phyloP scores from a whole-genome alignment of 2,113 vertebrate genomes.

The Pelobates fuscus region DNA sequence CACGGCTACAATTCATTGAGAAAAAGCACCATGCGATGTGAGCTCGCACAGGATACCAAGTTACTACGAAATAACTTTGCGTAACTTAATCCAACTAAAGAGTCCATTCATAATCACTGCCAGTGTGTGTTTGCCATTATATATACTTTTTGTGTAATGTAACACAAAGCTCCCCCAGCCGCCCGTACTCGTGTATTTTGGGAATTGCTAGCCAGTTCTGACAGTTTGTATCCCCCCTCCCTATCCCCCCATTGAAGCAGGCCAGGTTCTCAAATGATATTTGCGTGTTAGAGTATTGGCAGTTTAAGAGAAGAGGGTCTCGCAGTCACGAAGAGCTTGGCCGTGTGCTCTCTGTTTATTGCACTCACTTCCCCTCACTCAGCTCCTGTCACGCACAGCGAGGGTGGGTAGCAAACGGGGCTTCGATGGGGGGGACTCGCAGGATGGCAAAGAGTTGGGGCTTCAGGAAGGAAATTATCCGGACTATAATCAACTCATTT shows the following conservation, averaged over 20 bases:
- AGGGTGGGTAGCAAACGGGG: conserved; percentile 16
- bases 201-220: conserved; percentile 16
- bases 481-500: neutral
- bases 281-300: conserved; percentile 50
- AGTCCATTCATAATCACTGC: conserved; percentile 72
- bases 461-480: conserved; percentile 23
- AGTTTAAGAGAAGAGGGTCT: conserved; percentile 54
- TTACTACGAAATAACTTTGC: conserved; percentile 17
- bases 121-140: conserved; percentile 56
- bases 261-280: conserved; percentile 58
- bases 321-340: conserved; percentile 58
- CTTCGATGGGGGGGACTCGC: neutral
- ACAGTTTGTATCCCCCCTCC: neutral
- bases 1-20: too few relatives aligned
- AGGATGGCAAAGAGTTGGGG: conserved; percentile 12
- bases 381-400: conserved; percentile 80
- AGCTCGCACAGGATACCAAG: conserved; percentile 16
- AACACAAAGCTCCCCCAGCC: conserved; percentile 63
- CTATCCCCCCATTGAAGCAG: neutral
- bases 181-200: conserved; percentile 57
- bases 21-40: conserved; percentile 5
- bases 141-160: conserved; percentile 66
- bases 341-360: conserved; percentile 76
- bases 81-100: conserved; percentile 50
- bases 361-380: conserved; percentile 80